Base-by-base conservation (phyloP, 2,113 vertebrate species). In the Phasianus colchicus region DNA sequence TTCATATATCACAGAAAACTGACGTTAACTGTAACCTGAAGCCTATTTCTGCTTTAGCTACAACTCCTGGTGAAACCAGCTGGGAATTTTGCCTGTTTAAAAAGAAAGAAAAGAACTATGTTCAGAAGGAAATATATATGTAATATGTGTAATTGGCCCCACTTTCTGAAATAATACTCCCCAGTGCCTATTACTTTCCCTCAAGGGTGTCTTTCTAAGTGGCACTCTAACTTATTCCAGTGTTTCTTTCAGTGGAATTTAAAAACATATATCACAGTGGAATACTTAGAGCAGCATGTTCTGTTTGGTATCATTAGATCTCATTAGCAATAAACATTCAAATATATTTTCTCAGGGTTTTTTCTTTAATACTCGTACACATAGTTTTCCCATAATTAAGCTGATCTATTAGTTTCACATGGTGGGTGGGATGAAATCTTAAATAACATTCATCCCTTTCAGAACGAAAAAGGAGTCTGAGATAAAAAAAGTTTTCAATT, bases 341-440 rank as follows among this genome's bases (percentile, higher is more conserved):
- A 95, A 97, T 90, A 95, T 94, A 97, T 97, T 98, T 97, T 96
- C 93, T 93, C 83, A 36, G 36, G 18, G 6, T 96, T 97, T 96
- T 95, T 89, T 83, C 88, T 65, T 96, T 94, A 94, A 97, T 96
- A 96, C 65, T 64, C 86, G 76, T 95, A 95, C 69, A 64, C 76
- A 74, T 64, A 95, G 84, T 95, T 97, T 97, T 97, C 89, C 92
- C 88, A 92, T 97, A 98, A 97, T 97, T 96, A 98, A 98, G 93
- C 95, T 97, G 91, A 86, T 89, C 92, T 97, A 98, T 98, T 98
- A 97, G 96, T 96, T 96, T 97, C 97, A 97, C 89, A 93, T 96
- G 77, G 52, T 96, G 97, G 95, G 96, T 97, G 97, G 86, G 92
- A 97, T 88, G 83, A 95, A 98, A 97, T 97, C 97, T 97, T 98